Evolutionary conservation across 2,113 vertebrate genomes (phyloP).

Genomic region (Emydocephalus ijimae): DNA sequence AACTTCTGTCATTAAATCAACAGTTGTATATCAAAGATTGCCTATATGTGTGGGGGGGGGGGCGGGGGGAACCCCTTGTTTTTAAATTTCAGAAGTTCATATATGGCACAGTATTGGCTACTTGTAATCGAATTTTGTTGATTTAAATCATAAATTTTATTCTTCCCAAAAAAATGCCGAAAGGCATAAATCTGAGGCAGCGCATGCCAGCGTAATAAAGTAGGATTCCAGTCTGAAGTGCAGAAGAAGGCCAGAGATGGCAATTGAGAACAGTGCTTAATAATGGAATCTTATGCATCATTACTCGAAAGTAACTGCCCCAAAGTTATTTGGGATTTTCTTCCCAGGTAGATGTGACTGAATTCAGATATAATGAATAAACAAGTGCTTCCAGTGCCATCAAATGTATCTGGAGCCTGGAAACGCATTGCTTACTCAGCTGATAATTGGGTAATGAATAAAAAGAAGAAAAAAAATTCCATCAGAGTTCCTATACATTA

Average conservation of each 20-base stretch:
- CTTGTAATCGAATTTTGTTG: neutral
- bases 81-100: neutral
- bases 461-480: neutral
- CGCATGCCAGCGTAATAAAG: neutral
- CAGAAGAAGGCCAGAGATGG: neutral
- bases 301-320: neutral
- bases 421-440: neutral
- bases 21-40: neutral
- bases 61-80: too few relatives aligned
- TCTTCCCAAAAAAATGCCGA: neutral
- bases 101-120: neutral
- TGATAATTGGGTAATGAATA: neutral
- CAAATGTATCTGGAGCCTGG: neutral
- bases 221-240: neutral
- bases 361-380: neutral
- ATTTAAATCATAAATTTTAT: neutral
- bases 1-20: neutral
- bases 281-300: neutral
- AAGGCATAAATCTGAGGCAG: neutral
- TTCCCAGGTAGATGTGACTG: neutral
- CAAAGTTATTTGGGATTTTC: neutral
- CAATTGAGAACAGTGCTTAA: neutral
- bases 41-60: neutral
- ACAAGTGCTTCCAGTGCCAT: neutral
- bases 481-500: neutral